Base-by-base conservation (phyloP, 1,140 invertebrate species). In the Teleogryllus occipitalis region DNA sequence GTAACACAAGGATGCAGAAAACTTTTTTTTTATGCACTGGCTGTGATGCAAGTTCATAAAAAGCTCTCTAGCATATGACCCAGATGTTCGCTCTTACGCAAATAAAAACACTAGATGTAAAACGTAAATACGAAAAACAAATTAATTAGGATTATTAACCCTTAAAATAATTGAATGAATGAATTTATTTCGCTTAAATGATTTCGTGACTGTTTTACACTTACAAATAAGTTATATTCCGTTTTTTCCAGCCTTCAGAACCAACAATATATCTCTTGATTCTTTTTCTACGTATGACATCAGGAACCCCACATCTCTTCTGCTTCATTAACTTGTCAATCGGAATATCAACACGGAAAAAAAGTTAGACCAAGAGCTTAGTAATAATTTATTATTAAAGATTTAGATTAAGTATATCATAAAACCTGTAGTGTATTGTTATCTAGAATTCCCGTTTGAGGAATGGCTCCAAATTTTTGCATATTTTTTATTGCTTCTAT, bases 381-480 rank as follows among this genome's bases (percentile, higher is more conserved):
- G 1, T 39, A 39, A 39, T 39, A 39, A 39, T 39, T 1, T 5
- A 39, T 39, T 39, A 39, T 39, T 5, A 39, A 1, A 39, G 1
- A 39, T 39, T 39, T 39, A 39, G 1, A 39, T 39, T 39, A 39
- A 1, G 5, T 39, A 2, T 39, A 39, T 39, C 27, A 39, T 39
- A 39, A 39, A 39, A 90, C 89, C 82, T 89, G 85, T 77, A 89
- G 84, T 5, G 92, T 94, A 14, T 85, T 87, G 49, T 87, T 85
- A 83, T 93, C 90, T 14, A 93, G 81, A 10, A 86, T 83, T 22
- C 92, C 92, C 4, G 92, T 93, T 83, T 89, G 86, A 15, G 88
- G 85, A 18, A 93, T 86, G n/a, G 87, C 90, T 22, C 91, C 92
- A 85, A 90, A 93, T 81, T 85, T 89, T 85, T 93, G 92, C 84